A percentile compares a stretch with the other conserved stretches of the same genome.
phyloP scores from a whole-genome alignment of 1,140 invertebrate species.

The Drosophila carrolli region DNA sequence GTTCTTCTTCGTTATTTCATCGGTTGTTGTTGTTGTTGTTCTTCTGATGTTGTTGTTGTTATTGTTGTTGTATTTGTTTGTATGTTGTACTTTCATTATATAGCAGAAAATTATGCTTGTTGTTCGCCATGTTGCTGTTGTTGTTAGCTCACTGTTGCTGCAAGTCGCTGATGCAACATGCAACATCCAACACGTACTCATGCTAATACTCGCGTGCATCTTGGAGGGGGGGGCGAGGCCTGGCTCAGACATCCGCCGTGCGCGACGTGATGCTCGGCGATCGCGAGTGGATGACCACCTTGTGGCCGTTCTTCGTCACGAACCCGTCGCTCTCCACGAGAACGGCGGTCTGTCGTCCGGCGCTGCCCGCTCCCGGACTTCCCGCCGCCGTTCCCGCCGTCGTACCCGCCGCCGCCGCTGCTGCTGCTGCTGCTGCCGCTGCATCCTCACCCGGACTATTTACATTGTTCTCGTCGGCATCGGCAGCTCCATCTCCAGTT shows the following conservation, averaged over 20 bases:
- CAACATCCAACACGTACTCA: slow-evolving; percentile 45
- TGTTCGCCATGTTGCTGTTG: slow-evolving; percentile 46
- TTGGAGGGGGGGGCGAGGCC: slow-evolving; percentile 87
- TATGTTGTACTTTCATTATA: slow-evolving; percentile 60
- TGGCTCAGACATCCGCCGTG: slow-evolving; percentile 92
- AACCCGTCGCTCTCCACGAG: slow-evolving; percentile 92
- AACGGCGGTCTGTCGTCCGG: slow-evolving; percentile 90
- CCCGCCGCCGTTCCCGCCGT: slow-evolving; percentile 41
- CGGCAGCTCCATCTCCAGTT: slow-evolving; percentile 12
- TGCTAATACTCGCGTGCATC: slow-evolving; percentile 84
- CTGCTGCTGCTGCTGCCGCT: slow-evolving; percentile 27
- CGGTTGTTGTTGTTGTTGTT: slow-evolving; percentile 10
- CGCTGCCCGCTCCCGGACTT: slow-evolving; percentile 70
- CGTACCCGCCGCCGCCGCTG: slow-evolving; percentile 19
- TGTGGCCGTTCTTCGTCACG: slow-evolving; percentile 93
- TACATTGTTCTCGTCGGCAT: slow-evolving; percentile 56
- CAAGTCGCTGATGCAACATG: slow-evolving; percentile 46
- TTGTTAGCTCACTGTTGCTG: slow-evolving; percentile 39
- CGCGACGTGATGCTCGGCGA: slow-evolving; percentile 92
- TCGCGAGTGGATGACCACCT: slow-evolving; percentile 94
- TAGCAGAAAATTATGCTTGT: slow-evolving; percentile 80
- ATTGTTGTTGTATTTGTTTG: slow-evolving; percentile 25
- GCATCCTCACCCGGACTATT: slow-evolving; percentile 63
- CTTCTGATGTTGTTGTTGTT: slow-evolving; percentile 24
- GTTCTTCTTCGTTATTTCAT: slow-evolving; percentile 1